Percentiles rank a stretch among this genome's conserved stretches.
Evolutionary conservation across 2,888 invertebrate species (phyloP).

Genomic region (Brachyptera putata): DNA sequence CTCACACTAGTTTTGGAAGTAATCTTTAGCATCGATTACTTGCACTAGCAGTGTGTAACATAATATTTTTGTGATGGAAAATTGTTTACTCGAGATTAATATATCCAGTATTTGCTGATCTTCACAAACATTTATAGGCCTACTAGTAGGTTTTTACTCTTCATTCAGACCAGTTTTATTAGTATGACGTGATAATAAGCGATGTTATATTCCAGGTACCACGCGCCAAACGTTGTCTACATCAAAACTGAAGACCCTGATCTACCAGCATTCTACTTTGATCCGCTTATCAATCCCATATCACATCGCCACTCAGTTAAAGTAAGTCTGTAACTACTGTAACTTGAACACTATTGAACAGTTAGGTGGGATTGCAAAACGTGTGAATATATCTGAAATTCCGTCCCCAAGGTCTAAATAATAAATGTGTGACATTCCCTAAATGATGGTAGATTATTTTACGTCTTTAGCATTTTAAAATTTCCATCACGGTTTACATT

Average conservation of each 20-base stretch:
- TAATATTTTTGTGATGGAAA: slow-evolving; percentile 48
- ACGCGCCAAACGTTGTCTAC: slow-evolving; percentile 97
- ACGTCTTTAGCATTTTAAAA: not conserved
- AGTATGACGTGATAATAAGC: too few species aligned
- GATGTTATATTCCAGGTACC: slow-evolving; percentile 80
- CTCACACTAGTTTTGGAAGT: too few species aligned
- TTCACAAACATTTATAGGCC: slow-evolving; percentile 34
- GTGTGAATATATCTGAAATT: too few species aligned
- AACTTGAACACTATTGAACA: too few species aligned
- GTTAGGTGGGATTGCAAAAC: too few species aligned
- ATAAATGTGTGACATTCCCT: too few species aligned
- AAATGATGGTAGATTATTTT: too few species aligned
- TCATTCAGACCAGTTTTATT: slow-evolving; percentile 17
- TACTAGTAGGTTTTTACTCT: not conserved
- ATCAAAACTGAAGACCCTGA: slow-evolving; percentile 99
- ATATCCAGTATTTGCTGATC: slow-evolving; percentile 31
- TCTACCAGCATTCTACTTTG: slow-evolving; percentile 98
- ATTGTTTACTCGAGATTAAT: slow-evolving; percentile 26
- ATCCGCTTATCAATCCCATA: slow-evolving; percentile 98
- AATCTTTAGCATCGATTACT: slow-evolving; percentile 36
- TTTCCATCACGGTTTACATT: too few species aligned
- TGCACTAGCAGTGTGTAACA: slow-evolving; percentile 59
- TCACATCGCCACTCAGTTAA: slow-evolving; percentile 89
- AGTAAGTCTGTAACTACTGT: too few species aligned
- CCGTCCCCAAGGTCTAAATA: too few species aligned